phyloP scores from a whole-genome alignment of 2,113 vertebrate genomes.

The Ursus arctos region DNA sequence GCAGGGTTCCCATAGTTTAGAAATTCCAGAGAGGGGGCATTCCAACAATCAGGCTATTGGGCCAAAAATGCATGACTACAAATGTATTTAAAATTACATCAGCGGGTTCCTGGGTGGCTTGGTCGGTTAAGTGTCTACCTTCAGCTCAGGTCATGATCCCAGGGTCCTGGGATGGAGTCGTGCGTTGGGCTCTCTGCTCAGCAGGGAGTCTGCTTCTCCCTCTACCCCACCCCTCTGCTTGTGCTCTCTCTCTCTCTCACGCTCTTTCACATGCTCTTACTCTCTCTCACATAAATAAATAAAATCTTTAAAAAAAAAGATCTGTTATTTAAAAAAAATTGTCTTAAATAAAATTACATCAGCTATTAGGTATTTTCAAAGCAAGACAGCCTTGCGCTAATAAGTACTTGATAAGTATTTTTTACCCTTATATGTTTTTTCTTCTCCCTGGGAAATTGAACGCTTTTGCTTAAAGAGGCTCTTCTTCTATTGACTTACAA shows the following conservation, averaged over 20 bases:
- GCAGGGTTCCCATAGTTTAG: background rate
- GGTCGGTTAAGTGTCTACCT: no score
- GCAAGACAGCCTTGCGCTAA: background rate
- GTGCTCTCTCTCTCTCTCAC: no score
- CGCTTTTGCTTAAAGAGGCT: background rate
- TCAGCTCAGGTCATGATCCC: no score
- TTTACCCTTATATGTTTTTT: background rate
- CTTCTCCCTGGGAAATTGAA: constrained; percentile 29
- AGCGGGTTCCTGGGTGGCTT: no score
- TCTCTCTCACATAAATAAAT: no score
- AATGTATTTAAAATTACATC: background rate
- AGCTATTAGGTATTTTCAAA: constrained; percentile 39
- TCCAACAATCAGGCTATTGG: background rate
- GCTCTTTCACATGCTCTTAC: no score
- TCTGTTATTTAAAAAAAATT: no score
- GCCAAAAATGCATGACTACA: background rate
- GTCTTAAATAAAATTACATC: background rate
- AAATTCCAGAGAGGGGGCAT: background rate
- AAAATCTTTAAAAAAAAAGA: no score
- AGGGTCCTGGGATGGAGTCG: no score
- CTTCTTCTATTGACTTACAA: constrained; percentile 68
- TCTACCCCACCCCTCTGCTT: no score
- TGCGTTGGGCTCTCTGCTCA: no score
- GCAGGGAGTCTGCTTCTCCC: no score
- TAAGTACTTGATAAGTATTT: background rate